Evolutionary conservation across 2,888 invertebrate species (phyloP), one percentile per base, ranked within the genome.

Genomic region (Thysanoteuthis rhombus): DNA sequence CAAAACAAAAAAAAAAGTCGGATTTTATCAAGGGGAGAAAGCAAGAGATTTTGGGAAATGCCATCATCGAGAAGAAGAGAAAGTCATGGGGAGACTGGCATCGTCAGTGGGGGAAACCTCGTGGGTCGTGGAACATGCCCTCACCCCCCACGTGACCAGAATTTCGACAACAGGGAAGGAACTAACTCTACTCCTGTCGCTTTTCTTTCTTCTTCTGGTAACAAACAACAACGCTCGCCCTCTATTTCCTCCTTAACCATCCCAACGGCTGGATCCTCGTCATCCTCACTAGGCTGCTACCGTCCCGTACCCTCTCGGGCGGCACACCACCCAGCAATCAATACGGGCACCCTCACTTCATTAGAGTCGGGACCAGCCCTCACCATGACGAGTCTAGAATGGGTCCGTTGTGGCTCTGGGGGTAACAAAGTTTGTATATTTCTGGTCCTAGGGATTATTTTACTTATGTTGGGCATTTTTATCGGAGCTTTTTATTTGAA

Each of bases 401-500:
- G 45, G 40, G 92, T 40, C 19, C 42, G 92, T n/a, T 45, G 45
- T 32, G 92, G 92, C 10, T 95, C 95, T 58, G 94, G 94, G 19
- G 95, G 95, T n/a, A n/a, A n/a, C 28, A 94, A 95, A 19, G 94
- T 96, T n/a, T 98, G 98, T 95, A 98, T 98, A 4, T 98, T 98
- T 96, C 98, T 98, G 0, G 98, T 98, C 12, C 97, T 98, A 94
- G 98, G 98, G 8, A 98, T 98, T 6, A 98, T 98, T 19, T 94
- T 96, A 45, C 94, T 96, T n/a, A 95, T 96, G 52, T 97, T 98
- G 94, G 98, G 98, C 32, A 98, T 98, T 36, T 97, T 98, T 94
- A 98, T 98, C 96, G 98, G 98, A 16, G 98, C 98, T 1, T 98
- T 98, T 95, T 98, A 98, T 96, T 98, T 98, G 96, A 97, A 98